Evolutionary conservation across 2,113 vertebrate species (phyloP).

Genomic region (Garra rufa): DNA sequence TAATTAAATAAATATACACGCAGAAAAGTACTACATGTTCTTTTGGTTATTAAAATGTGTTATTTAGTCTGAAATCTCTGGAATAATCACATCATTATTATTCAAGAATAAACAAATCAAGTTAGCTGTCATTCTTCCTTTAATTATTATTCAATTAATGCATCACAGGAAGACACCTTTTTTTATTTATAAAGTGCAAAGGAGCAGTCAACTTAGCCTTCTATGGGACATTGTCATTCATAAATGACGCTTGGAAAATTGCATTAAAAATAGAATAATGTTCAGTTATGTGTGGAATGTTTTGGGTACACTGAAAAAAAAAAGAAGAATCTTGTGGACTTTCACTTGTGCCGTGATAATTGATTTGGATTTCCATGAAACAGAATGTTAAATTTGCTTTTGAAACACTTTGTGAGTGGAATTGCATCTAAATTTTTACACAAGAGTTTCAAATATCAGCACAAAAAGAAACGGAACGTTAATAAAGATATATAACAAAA

Average conservation of each 20-base stretch:
- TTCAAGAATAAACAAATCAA: background rate
- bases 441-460: too few relatives aligned
- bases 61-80: background rate
- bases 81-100: background rate
- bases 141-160: background rate
- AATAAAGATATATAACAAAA: too few relatives aligned
- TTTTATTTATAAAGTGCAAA: background rate
- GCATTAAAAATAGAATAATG: background rate
- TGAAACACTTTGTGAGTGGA: background rate
- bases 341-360: background rate
- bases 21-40: background rate
- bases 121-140: background rate
- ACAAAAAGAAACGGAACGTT: too few relatives aligned
- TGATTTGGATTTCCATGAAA: background rate
- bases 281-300: too few relatives aligned
- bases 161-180: background rate
- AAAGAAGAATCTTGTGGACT: background rate
- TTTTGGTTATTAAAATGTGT: background rate
- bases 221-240: background rate
- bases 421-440: background rate
- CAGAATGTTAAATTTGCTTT: background rate
- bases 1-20: slow-evolving; percentile 23
- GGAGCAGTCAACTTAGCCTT: background rate
- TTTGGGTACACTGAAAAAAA: too few relatives aligned
- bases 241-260: background rate